These are phyloP conservation scores for Mus pahari DNA, from an alignment of 2,113 vertebrate species.

Conservation along the genomic window DNA sequence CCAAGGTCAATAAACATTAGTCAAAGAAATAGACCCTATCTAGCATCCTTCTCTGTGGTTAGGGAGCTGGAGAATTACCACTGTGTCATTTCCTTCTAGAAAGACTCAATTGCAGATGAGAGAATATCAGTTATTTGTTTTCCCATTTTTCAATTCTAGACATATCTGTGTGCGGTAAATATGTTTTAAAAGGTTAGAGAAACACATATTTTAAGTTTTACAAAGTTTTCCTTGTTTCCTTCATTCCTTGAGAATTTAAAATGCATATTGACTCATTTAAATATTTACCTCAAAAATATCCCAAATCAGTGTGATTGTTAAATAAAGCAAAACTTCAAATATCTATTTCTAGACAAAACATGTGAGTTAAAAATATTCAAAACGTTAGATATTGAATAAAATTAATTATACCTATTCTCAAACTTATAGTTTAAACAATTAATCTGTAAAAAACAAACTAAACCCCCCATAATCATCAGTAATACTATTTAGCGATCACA, in stretches of 20 bases:
- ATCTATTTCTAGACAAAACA: constrained; percentile 44
- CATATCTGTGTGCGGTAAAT: constrained; percentile 65
- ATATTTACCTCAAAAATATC: neutral
- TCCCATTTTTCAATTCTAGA: constrained; percentile 71
- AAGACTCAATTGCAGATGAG: constrained; percentile 73
- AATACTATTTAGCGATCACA: constrained; percentile 70
- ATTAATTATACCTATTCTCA: constrained; percentile 56
- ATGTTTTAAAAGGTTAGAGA: constrained; percentile 62
- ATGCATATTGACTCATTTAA: constrained; percentile 61
- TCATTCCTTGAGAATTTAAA: constrained; percentile 65
- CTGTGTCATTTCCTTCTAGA: constrained; percentile 65
- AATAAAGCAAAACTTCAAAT: constrained; percentile 14
- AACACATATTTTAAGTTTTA: constrained; percentile 69
- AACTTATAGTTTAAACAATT: constrained; percentile 66
- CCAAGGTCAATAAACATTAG: constrained; percentile 65
- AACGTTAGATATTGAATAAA: constrained; percentile 45
- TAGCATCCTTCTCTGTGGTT: constrained; percentile 44
- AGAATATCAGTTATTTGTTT: constrained; percentile 85
- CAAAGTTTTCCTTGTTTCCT: constrained; percentile 48
- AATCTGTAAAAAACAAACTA: constrained; percentile 46
- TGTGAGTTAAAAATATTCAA: neutral
- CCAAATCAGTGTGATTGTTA: constrained; percentile 13
- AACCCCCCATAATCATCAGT: neutral
- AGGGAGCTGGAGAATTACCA: constrained; percentile 74
- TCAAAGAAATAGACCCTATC: constrained; percentile 45